Evolutionary conservation across 2,888 invertebrate species (phyloP).

Genomic region (Trachelus stipa): DNA sequence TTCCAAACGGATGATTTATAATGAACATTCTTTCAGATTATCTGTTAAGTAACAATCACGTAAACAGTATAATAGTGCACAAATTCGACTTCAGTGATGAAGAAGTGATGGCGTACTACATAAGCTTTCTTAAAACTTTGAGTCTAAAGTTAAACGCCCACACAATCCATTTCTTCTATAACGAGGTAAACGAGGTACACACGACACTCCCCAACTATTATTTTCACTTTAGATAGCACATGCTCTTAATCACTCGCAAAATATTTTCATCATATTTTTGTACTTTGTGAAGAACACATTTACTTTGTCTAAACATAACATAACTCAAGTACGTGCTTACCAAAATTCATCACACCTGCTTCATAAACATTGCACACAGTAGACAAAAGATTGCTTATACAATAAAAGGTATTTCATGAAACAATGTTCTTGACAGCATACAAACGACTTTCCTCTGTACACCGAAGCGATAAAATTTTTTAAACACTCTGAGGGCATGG

Average conservation of each 20-base stretch:
- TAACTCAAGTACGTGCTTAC: background rate
- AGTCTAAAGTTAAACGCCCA: conserved; percentile 97
- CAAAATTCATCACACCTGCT: background rate
- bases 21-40: conserved; percentile 82
- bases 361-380: background rate
- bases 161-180: conserved; percentile 99
- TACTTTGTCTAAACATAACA: background rate
- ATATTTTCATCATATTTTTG: background rate
- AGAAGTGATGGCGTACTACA: conserved; percentile 99
- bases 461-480: conserved; percentile 99
- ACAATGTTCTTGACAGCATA: conserved; percentile 75
- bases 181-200: conserved; percentile 80
- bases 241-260: conserved; percentile 12
- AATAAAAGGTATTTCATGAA: conserved; percentile 14
- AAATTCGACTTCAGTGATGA: conserved; percentile 99
- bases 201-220: conserved; percentile 28
- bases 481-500: conserved; percentile 99
- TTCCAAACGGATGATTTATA: background rate
- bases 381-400: conserved; percentile 10
- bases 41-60: conserved; percentile 98
- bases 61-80: conserved; percentile 99
- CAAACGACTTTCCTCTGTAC: conserved; percentile 98
- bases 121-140: conserved; percentile 97
- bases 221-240: background rate
- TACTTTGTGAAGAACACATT: background rate